A percentile compares a stretch with the other conserved stretches of the same genome.
Evolutionary conservation across 2,888 invertebrate genomes (phyloP).

Genomic region (Chrysotoxum bicinctum): DNA sequence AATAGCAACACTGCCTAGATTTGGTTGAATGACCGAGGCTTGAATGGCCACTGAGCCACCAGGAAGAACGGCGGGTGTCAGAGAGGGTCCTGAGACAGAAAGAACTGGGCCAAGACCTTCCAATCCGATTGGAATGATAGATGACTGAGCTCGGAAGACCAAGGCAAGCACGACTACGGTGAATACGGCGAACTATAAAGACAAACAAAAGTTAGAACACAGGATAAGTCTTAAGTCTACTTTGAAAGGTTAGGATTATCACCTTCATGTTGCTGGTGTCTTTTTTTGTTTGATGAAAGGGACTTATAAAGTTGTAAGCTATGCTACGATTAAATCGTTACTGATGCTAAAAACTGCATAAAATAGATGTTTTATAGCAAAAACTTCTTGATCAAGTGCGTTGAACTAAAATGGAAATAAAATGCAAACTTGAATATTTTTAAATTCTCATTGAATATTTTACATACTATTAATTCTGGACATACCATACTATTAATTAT

Average conservation of each 20-base stretch:
- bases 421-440: background rate
- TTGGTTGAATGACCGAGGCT: conserved; percentile 14
- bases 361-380: conserved; percentile 14
- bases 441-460: background rate
- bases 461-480: background rate
- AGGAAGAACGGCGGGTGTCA: background rate
- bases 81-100: conserved; percentile 29
- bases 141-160: conserved; percentile 47
- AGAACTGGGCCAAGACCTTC: conserved; percentile 46
- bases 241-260: background rate
- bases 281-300: background rate
- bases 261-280: conserved; percentile 3
- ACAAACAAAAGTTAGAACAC: background rate
- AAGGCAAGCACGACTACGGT: conserved; percentile 66
- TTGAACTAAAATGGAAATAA: conserved; percentile 3
- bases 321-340: conserved; percentile 9
- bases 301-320: background rate
- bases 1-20: conserved; percentile 18
- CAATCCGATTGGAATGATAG: conserved; percentile 37
- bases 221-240: background rate
- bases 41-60: conserved; percentile 43
- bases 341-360: background rate
- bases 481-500: background rate
- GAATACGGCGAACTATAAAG: conserved; percentile 60
- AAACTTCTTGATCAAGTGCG: background rate